Evolutionary conservation across 2,797 vertebrate genomes (phyloP), one percentile per base, ranked within the genome.

Genomic region (Bryconaethiops microstoma): DNA sequence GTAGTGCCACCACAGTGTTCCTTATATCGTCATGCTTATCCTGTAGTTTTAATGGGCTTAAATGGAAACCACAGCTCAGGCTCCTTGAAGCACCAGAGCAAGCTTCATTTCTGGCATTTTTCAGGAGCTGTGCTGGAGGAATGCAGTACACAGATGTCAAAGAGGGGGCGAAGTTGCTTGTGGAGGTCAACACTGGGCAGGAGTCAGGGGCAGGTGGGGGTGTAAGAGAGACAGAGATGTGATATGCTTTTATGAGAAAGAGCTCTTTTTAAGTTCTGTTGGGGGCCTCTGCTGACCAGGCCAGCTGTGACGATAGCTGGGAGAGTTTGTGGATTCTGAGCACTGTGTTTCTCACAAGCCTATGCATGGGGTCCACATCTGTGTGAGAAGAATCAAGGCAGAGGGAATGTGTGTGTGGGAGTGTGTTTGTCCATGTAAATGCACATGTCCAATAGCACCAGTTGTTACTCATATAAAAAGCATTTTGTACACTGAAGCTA

Each of bases 101-200:
- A 91, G 88, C 77, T 82, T 86, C 73, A 91, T 91, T 92, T 94
- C 86, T 92, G 88, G 79, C 81, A 90, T 92, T 93, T 93, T 90
- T 92, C 80, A 89, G 84, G 59, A 80, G 5, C 76, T 90, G 72
- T 82, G 86, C 87, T 86, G 84, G 74, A 90, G 88, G 90, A 94
- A 92, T 92, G 89, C 87, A 79, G 83, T 59, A 83, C 90, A 91
- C 93, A 94, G 92, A 91, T 94, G 94, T 90, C 84, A 13, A 17
- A 83, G 82, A 84, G 84, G 85, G 87, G 88, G 84, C 21, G 80
- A 73, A 86, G 83, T 83, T 52, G 69, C 87, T 88, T 86, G 87
- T 86, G 83, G 87, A 89, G 91, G 92, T 92, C 91, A 93, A 87
- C 57, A 23, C 62, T 89, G 89, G 89, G 88, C 88, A 91, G 87